Evolutionary conservation across 2,797 vertebrate species (phyloP).

Genomic region (Avahi laniger): DNA sequence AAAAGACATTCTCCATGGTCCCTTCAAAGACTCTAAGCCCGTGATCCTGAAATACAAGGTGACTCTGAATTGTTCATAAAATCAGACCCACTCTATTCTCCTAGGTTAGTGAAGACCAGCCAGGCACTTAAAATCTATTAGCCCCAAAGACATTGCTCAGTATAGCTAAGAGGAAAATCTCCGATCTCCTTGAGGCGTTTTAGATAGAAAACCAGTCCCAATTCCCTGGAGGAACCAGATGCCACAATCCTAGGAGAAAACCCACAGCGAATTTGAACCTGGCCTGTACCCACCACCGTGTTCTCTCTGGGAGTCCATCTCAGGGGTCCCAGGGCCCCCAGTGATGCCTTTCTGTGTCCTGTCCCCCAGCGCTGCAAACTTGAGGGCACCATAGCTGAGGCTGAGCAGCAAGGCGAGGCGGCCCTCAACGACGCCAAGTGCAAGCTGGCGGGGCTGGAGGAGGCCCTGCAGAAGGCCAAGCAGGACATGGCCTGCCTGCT

Average conservation of each 20-base stretch:
- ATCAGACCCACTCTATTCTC: background rate
- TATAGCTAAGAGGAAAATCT: background rate
- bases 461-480: constrained; percentile 84
- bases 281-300: background rate
- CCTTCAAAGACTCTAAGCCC: background rate
- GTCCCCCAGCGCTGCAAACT: constrained; percentile 70
- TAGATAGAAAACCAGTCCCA: background rate
- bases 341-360: constrained; percentile 37
- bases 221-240: background rate
- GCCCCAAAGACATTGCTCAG: background rate
- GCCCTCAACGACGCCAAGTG: constrained; percentile 62
- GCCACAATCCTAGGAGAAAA: background rate
- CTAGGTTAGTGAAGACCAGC: background rate
- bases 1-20: background rate
- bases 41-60: background rate
- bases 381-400: constrained; percentile 61
- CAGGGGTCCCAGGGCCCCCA: background rate
- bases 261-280: background rate
- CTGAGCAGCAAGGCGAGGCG: constrained; percentile 51
- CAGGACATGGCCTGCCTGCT: constrained; percentile 85
- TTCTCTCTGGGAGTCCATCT: background rate
- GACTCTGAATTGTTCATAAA: background rate
- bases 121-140: background rate
- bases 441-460: constrained; percentile 81
- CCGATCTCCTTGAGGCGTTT: background rate